Base-by-base conservation (phyloP, 2,888 invertebrate species). In the Leptodirus hochenwartii region DNA sequence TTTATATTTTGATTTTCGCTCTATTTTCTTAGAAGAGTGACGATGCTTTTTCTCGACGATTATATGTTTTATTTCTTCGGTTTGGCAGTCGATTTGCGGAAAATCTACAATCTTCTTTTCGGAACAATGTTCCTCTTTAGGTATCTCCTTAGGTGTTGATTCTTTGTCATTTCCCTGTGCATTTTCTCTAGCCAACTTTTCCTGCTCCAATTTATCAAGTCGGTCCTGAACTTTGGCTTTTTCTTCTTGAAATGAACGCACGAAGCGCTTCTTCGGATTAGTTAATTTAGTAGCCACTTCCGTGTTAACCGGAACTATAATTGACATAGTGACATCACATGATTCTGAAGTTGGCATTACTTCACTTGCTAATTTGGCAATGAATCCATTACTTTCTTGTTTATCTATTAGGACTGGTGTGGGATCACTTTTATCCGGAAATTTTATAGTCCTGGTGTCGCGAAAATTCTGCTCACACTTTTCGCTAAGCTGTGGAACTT, bases 391-490 rank as follows among this genome's bases (percentile, higher is more conserved):
- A n/a, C n/a, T n/a, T 8, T 22, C 22, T 26, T 32, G 25, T 10
- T 26, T 17, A 5, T 24, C 20, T 13, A 20, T 23, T 15, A 26
- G 2, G 4, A 26, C 14, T 16, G 22, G 31, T 17, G 28, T 17
- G 22, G 22, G 20, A 10, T 26, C 29, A 12, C 23, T 24, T 15
- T 54, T 54, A 43, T 54, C 53, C 14, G 51, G 51, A 40, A 50
- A 47, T 40, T 54, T 50, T 41, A 48, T 46, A n/a, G 51, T 48
- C 37, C 46, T 49, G 39, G 42, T 47, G 30, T 41, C 41, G 39
- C 50, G 50, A 52, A 53, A 51, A 52, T 54, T 54, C 48, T 51
- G 51, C 34, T 51, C 48, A 29, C 41, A 43, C 37, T 53, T 54
- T 15, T 22, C 17, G 25, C 22, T 22, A 12, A 37, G 15, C 27